phyloP scores from a whole-genome alignment of 2,888 invertebrate species.

The Steinernema hermaphroditum region DNA sequence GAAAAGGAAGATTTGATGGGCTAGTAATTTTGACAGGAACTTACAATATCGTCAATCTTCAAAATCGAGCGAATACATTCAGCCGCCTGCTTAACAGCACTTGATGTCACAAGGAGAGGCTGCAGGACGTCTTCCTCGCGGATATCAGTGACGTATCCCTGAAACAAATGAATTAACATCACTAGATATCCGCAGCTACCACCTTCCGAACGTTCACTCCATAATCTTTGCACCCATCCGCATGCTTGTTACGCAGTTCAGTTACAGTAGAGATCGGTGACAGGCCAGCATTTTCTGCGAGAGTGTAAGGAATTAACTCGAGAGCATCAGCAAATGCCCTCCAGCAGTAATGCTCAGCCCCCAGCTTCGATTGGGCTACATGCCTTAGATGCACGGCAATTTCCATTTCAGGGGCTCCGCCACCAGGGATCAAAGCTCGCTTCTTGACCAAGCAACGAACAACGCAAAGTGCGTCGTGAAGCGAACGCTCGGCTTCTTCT shows the following conservation, averaged over 20 bases:
- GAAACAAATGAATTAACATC: no score
- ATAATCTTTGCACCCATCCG: slow-evolving; percentile 80
- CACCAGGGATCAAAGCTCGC: slow-evolving; percentile 71
- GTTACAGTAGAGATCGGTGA: slow-evolving; percentile 94
- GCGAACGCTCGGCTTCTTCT: slow-evolving; percentile 85
- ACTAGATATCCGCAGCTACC: slow-evolving; percentile 45
- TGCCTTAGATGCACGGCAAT: slow-evolving; percentile 82
- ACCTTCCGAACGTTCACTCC: slow-evolving; percentile 91
- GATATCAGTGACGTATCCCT: slow-evolving; percentile 92
- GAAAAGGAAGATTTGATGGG: slow-evolving; percentile 30
- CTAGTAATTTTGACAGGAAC: slow-evolving; percentile 62
- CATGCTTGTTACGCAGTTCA: slow-evolving; percentile 89
- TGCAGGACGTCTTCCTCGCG: slow-evolving; percentile 95
- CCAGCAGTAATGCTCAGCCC: slow-evolving; percentile 91
- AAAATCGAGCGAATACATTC: slow-evolving; percentile 96
- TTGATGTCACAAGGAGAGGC: slow-evolving; percentile 89
- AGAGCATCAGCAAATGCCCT: slow-evolving; percentile 92
- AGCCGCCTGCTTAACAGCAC: slow-evolving; percentile 88
- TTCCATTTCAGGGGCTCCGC: slow-evolving; percentile 96
- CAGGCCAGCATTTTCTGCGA: slow-evolving; percentile 88
- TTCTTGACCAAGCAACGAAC: slow-evolving; percentile 94
- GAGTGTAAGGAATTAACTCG: slow-evolving; percentile 81
- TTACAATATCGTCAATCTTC: slow-evolving; percentile 98
- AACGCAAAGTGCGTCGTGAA: slow-evolving; percentile 88
- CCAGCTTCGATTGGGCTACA: slow-evolving; percentile 78